Evolutionary conservation across 2,888 invertebrate species (phyloP).

Genomic region (Eilema depressum): DNA sequence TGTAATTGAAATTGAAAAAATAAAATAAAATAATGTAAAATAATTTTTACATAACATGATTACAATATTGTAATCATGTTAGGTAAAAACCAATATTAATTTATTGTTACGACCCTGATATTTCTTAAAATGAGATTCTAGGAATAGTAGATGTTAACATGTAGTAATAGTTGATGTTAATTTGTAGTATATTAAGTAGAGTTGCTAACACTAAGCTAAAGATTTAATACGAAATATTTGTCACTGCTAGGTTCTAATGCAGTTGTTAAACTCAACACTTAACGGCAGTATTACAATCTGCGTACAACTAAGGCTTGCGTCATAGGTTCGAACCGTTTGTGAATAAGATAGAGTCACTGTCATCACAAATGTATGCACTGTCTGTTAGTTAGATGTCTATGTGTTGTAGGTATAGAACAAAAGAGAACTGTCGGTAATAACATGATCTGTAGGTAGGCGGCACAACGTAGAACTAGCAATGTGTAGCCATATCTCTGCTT

Average conservation of each 20-base stretch:
- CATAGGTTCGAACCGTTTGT: neutral
- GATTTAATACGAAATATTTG: neutral
- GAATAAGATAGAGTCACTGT: neutral
- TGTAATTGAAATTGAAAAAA: too few species aligned
- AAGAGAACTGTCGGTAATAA: neutral
- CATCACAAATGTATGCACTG: constrained; percentile 17
- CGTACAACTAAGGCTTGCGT: neutral
- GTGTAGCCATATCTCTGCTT: neutral
- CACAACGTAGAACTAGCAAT: neutral
- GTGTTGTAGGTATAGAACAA: neutral
- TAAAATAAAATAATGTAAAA: too few species aligned
- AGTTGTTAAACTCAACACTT: neutral
- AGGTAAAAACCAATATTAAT: neutral
- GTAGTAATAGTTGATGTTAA: too few species aligned
- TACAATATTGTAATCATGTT: too few species aligned
- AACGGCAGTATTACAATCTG: neutral
- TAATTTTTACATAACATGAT: too few species aligned
- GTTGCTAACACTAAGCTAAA: neutral
- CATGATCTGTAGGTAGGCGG: neutral
- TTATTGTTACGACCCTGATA: neutral
- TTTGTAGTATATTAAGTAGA: too few species aligned
- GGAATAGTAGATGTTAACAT: neutral
- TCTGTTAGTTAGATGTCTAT: neutral
- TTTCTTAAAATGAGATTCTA: neutral
- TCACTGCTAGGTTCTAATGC: neutral